phyloP scores from a whole-genome alignment of 2,113 vertebrate species.

The Pseudorhombus dupliciocellatus region DNA sequence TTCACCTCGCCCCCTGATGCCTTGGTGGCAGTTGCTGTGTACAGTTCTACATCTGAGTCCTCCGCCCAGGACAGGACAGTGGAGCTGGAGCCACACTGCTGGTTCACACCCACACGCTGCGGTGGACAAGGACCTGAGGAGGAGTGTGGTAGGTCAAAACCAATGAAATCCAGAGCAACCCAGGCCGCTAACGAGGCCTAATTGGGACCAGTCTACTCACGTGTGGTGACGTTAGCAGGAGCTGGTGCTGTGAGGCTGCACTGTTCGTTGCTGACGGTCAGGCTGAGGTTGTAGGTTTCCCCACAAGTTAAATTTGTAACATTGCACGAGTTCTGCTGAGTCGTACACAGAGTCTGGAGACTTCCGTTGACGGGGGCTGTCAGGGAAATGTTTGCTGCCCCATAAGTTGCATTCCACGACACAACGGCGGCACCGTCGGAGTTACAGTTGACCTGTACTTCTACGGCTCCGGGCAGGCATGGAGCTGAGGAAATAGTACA shows the following conservation, averaged over 20 bases:
- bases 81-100: slow-evolving; percentile 58
- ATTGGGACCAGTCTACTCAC: slow-evolving; percentile 55
- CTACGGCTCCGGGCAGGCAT: slow-evolving; percentile 65
- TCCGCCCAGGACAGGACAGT: slow-evolving; percentile 70
- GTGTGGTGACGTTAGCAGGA: slow-evolving; percentile 62
- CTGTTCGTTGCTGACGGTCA: slow-evolving; percentile 64
- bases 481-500: slow-evolving; percentile 65
- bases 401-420: slow-evolving; percentile 64
- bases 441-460: slow-evolving; percentile 57
- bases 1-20: slow-evolving; percentile 31
- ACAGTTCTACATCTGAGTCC: slow-evolving; percentile 59
- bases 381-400: slow-evolving; percentile 65
- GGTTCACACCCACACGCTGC: slow-evolving; percentile 45
- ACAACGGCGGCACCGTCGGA: slow-evolving; percentile 55
- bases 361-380: slow-evolving; percentile 48
- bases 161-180: not conserved
- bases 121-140: slow-evolving; percentile 73
- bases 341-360: slow-evolving; percentile 65
- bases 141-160: not conserved
- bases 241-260: slow-evolving; percentile 59
- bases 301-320: slow-evolving; percentile 72
- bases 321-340: slow-evolving; percentile 61
- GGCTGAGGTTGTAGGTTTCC: slow-evolving; percentile 70
- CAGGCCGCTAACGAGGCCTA: not conserved
- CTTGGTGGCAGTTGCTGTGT: slow-evolving; percentile 40